These are phyloP conservation scores for Meganola albula DNA, from an alignment of 2,888 invertebrate genomes.

Conservation along the genomic window DNA sequence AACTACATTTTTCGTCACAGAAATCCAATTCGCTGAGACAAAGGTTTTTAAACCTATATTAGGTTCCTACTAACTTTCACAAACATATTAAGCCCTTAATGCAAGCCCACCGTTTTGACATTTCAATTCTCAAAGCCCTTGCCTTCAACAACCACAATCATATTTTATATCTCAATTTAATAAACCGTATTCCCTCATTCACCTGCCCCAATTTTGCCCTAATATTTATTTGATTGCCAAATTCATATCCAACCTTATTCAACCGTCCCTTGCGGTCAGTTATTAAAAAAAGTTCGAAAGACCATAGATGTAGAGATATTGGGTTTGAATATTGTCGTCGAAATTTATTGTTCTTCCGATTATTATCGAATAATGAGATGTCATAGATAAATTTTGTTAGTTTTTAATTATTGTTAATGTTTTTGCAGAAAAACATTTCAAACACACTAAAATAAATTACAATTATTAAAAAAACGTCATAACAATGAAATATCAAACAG, in stretches of 20 bases:
- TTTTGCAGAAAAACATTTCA: no score
- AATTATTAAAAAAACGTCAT: no score
- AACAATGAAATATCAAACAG: no score
- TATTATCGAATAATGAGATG: slow-evolving; percentile 29
- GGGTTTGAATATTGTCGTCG: no score
- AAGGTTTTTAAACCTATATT: no score
- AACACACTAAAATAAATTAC: no score
- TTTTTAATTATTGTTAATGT: background rate
- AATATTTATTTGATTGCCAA: slow-evolving; percentile 76
- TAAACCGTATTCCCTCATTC: slow-evolving; percentile 42
- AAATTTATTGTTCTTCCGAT: slow-evolving; percentile 34
- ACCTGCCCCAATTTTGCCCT: slow-evolving; percentile 59
- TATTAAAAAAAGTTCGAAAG: slow-evolving; percentile 19
- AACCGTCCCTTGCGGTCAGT: slow-evolving; percentile 32
- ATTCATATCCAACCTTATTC: slow-evolving; percentile 33
- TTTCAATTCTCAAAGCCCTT: slow-evolving; percentile 11
- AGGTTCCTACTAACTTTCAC: slow-evolving; percentile 1
- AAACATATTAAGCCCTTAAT: background rate
- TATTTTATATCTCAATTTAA: slow-evolving; percentile 31
- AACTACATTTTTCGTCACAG: no score
- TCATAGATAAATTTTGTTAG: slow-evolving; percentile 14
- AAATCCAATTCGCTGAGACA: no score
- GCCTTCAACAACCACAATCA: slow-evolving; percentile 23
- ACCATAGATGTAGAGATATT: slow-evolving; percentile 25
- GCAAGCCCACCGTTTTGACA: background rate